Base-by-base conservation (phyloP, 2,888 invertebrate genomes). In the Microctonus hyperodae region DNA sequence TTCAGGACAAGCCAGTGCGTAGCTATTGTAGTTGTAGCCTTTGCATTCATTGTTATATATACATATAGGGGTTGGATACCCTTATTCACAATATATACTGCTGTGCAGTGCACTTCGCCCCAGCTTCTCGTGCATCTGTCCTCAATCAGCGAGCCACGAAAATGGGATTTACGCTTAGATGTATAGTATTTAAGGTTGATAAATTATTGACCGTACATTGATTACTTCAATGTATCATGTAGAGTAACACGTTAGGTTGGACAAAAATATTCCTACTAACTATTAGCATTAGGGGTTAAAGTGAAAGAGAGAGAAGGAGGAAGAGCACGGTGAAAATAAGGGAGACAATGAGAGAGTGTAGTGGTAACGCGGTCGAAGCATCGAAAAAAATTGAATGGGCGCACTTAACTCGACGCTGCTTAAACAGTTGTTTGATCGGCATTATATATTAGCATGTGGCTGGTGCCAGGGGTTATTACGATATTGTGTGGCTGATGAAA, bases 391-490 rank as follows among this genome's bases (percentile, higher is more conserved):
- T 64, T 77, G 78, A 78, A 81, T 78, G 69, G 74, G 74, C 75
- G 74, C 81, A 83, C 83, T 83, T 83, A 83, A 83, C 83, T 83
- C 80, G 78, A 78, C 74, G 70, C 77, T 80, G 80, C 78, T 81
- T 81, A 82, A 82, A 81, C 82, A 82, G 81, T 80, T 81, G 81
- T 81, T 82, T 81, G 83, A 81, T 81, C 81, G 79, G 78, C 76
- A 81, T 83, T 81, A 80, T 79, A 76, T 76, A 82, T 81, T 82
- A 83, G 77, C 83, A 83, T 83, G 83, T 82, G 82, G 82, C 80
- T 75, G 79, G 74, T 83, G 83, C 83, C 82, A 83, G 67, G 72
- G 72, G 75, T 79, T 79, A 82, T 83, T 83, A 82, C 62, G 37
- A 62, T 53, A 51, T 16, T n/a, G 53, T 31, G 51, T 61, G 16